A percentile compares a stretch with the other conserved stretches of the same genome.
phyloP scores from a whole-genome alignment of 2,888 invertebrate species.

The Chromoteleia sp. region DNA sequence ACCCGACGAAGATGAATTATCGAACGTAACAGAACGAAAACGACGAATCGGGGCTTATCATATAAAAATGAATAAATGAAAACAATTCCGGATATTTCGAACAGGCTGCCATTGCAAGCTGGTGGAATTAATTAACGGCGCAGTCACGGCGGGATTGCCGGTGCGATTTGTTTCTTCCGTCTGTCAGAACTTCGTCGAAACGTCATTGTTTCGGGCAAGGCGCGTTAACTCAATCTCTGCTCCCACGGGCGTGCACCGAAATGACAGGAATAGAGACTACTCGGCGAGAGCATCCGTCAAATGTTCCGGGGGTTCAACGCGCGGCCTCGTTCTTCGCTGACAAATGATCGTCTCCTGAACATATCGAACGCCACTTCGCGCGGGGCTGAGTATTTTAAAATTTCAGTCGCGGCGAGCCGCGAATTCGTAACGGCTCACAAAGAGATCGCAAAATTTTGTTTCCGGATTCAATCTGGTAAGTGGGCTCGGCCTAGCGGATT shows the following conservation, averaged over 20 bases:
- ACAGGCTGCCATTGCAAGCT: slow-evolving; percentile 33
- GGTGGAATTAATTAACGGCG: slow-evolving; percentile 56
- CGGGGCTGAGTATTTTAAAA: slow-evolving; percentile 16
- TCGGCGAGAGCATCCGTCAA: slow-evolving; percentile 45
- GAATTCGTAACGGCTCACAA: background rate
- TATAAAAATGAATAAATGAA: slow-evolving; percentile 28
- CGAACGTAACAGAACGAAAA: background rate
- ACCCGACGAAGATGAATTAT: too few species aligned
- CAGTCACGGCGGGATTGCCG: slow-evolving; percentile 49
- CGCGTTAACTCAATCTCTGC: slow-evolving; percentile 50
- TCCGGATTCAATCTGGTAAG: slow-evolving; percentile 51
- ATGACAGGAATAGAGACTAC: slow-evolving; percentile 52
- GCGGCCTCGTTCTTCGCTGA: slow-evolving; percentile 23
- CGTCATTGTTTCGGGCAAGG: slow-evolving; percentile 58
- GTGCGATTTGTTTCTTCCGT: slow-evolving; percentile 54
- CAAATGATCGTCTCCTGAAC: slow-evolving; percentile 33
- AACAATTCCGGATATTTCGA: slow-evolving; percentile 8
- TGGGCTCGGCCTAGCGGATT: slow-evolving; percentile 24
- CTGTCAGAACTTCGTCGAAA: slow-evolving; percentile 62
- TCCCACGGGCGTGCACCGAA: slow-evolving; percentile 42
- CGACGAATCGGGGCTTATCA: background rate
- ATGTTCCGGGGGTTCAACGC: slow-evolving; percentile 39
- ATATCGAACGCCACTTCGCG: slow-evolving; percentile 35
- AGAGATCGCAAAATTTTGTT: slow-evolving; percentile 22
- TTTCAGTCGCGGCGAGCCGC: background rate